Conservation (phyloP, 2,888 invertebrate genomes). For the Geotrupes spiniger region DNA sequence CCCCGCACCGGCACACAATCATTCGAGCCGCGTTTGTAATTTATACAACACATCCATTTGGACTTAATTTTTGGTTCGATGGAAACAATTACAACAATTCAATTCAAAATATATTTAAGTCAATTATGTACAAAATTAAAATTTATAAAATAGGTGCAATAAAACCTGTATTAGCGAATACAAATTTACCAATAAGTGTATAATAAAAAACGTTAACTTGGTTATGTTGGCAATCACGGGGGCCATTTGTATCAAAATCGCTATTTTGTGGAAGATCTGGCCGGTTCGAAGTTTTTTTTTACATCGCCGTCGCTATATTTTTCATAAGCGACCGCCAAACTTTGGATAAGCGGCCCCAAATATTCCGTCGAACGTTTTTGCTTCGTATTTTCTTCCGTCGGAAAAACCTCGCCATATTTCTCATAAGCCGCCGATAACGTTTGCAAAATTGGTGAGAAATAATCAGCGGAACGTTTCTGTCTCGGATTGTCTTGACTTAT, state of each 20-base stretch:
- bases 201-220: constrained; percentile 36
- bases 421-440: constrained; percentile 43
- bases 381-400: no score
- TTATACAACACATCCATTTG: no score
- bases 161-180: constrained; percentile 24
- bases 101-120: no score
- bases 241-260: constrained; percentile 38
- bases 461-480: constrained; percentile 37
- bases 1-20: no score
- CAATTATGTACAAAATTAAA: constrained; percentile 12
- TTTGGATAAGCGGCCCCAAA: constrained; percentile 41
- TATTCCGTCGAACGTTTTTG: constrained; percentile 39
- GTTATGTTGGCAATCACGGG: constrained; percentile 38
- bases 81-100: no score
- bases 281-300: constrained; percentile 41
- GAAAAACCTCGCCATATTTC: constrained; percentile 29
- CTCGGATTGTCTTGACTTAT: no score
- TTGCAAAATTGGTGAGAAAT: constrained; percentile 41
- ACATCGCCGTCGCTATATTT: constrained; percentile 38
- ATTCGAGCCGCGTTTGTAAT: no score
- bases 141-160: constrained; percentile 21
- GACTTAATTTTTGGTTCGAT: no score
- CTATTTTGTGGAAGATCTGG: constrained; percentile 40
- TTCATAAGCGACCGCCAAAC: constrained; percentile 42
- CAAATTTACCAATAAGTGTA: constrained; percentile 31